Conservation (phyloP, 2,113 vertebrate species). For the Malurus cyaneus region DNA sequence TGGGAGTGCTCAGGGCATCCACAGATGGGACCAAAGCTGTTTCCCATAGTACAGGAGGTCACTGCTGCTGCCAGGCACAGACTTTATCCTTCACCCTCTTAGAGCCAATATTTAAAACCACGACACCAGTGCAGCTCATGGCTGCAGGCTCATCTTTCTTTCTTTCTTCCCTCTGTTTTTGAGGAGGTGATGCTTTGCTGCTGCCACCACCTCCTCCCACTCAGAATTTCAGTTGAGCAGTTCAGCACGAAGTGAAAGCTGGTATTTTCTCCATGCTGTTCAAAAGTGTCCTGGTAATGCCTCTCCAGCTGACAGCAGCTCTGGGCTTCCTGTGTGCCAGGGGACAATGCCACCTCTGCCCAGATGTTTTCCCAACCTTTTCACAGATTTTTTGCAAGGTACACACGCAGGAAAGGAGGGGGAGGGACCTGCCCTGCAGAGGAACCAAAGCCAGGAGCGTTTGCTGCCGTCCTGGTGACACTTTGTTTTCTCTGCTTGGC, state of each 20-base stretch:
- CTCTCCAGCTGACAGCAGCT: background rate
- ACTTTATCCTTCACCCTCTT: background rate
- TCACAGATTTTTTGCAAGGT: background rate
- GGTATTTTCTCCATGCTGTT: background rate
- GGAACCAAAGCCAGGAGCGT: background rate
- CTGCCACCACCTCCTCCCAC: background rate
- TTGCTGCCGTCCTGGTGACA: background rate
- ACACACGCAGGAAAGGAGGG: background rate
- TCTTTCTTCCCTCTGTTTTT: background rate
- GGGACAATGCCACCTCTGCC: background rate
- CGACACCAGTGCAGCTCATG: background rate
- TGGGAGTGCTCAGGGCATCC: background rate
- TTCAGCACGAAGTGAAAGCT: background rate
- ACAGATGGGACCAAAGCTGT: background rate
- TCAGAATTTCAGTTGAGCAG: background rate
- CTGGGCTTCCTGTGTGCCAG: background rate
- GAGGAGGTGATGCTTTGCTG: background rate
- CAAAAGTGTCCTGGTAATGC: background rate
- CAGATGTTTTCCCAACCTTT: background rate
- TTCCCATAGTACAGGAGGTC: background rate
- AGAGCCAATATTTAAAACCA: background rate
- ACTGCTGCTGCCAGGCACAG: background rate
- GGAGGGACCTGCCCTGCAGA: background rate
- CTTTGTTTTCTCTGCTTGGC: constrained; percentile 7
- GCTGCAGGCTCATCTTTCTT: fast-evolving